Conservation (phyloP, 2,797 vertebrate genomes). For the Crenuchus spilurus region DNA sequence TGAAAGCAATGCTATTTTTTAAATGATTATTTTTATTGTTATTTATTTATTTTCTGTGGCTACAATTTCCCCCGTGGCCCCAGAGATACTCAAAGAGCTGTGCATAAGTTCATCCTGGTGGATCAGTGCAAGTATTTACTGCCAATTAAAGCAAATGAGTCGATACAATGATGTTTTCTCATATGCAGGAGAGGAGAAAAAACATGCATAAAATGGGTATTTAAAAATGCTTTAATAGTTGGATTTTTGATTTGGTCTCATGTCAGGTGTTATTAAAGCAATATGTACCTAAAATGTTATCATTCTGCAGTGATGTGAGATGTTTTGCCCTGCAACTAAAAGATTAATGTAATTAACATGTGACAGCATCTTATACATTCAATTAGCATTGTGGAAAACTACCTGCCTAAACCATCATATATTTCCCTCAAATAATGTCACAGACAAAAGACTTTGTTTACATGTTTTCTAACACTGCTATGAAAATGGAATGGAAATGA, state of each 20-base stretch:
- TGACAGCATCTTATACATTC: too few species aligned
- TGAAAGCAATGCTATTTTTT: constrained; percentile 17
- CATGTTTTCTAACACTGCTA: too few species aligned
- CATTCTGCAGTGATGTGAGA: too few species aligned
- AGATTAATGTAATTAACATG: too few species aligned
- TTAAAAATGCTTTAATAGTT: neutral
- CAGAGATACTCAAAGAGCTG: neutral
- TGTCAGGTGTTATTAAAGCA: neutral
- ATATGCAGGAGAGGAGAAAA: neutral
- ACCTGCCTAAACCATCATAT: too few species aligned
- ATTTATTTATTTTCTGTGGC: constrained; percentile 15
- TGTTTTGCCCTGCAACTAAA: too few species aligned
- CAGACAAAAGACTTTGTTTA: too few species aligned
- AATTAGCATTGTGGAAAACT: too few species aligned
- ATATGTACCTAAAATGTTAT: too few species aligned
- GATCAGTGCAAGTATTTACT: neutral
- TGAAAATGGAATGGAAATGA: too few species aligned
- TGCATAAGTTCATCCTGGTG: neutral
- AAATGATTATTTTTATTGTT: neutral
- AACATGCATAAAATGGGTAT: neutral
- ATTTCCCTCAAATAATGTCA: too few species aligned
- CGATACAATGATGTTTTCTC: neutral
- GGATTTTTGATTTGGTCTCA: neutral
- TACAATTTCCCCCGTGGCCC: constrained; percentile 11
- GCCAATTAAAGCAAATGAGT: neutral